Evolutionary conservation across 2,888 invertebrate genomes (phyloP).

Genomic region (Fragum whitleyi): DNA sequence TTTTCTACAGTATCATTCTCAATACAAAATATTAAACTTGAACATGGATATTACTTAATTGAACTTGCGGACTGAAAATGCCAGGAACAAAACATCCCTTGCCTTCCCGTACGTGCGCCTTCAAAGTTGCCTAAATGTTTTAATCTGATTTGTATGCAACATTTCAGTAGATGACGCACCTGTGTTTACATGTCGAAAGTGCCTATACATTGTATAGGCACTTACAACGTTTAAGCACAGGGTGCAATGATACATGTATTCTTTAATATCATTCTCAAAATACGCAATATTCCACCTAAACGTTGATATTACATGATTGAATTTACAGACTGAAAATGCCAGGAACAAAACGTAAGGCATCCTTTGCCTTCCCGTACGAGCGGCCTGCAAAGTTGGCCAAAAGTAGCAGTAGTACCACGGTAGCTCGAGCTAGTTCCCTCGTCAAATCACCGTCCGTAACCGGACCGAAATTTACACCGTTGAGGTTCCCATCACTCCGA

Average conservation of each 20-base stretch:
- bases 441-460: conserved; percentile 22
- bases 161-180: too few relatives aligned
- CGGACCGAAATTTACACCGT: conserved; percentile 30
- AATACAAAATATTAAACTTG: too few relatives aligned
- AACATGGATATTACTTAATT: too few relatives aligned
- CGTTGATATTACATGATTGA: too few relatives aligned
- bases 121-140: conserved; percentile 66
- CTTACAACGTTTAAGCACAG: too few relatives aligned
- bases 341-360: conserved; percentile 68
- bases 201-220: too few relatives aligned
- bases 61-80: conserved; percentile 1
- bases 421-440: conserved; percentile 36
- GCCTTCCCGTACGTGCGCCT: conserved; percentile 63
- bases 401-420: conserved; percentile 59
- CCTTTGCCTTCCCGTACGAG: conserved; percentile 62
- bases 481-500: conserved; percentile 38
- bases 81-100: conserved; percentile 64
- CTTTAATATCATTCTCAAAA: too few relatives aligned
- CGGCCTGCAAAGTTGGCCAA: conserved; percentile 68
- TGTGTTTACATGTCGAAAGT: too few relatives aligned
- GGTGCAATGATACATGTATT: too few relatives aligned
- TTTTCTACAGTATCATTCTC: too few relatives aligned
- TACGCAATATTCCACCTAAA: too few relatives aligned
- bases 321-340: conserved; percentile 26
- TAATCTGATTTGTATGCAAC: too few relatives aligned